These are phyloP conservation scores for Petrolisthes cinctipes DNA, from an alignment of 2,888 invertebrate genomes.

Conservation along the genomic window DNA sequence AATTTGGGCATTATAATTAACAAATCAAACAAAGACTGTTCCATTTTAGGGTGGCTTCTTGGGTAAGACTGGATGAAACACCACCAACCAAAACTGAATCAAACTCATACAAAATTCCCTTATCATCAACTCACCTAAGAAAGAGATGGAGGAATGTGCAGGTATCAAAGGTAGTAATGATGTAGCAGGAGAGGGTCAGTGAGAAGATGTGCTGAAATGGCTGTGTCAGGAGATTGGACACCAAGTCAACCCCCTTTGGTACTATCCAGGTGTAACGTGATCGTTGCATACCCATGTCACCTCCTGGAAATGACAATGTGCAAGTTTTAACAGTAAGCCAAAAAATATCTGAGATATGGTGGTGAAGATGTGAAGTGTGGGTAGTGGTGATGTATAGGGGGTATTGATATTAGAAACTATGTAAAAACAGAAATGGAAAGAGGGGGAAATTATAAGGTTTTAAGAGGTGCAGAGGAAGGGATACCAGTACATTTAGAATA, in stretches of 20 bases:
- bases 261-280: slow-evolving; percentile 14
- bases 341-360: too few species aligned
- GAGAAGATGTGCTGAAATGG: neutral
- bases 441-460: neutral
- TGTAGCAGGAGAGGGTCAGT: neutral
- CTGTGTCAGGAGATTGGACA: neutral
- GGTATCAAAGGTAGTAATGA: neutral
- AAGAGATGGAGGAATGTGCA: neutral
- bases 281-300: neutral
- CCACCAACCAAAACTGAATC: neutral
- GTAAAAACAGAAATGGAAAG: neutral
- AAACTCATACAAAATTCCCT: neutral
- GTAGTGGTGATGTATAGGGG: neutral
- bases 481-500: neutral
- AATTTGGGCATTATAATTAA: neutral
- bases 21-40: neutral
- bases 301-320: neutral
- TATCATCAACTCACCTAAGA: neutral
- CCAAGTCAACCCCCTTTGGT: neutral
- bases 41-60: neutral
- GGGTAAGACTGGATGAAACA: neutral
- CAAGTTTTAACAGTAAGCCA: too few species aligned
- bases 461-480: neutral
- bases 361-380: neutral
- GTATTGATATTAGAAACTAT: neutral